Base-by-base conservation (phyloP, 2,113 vertebrate species). In the Dipodomys merriami region DNA sequence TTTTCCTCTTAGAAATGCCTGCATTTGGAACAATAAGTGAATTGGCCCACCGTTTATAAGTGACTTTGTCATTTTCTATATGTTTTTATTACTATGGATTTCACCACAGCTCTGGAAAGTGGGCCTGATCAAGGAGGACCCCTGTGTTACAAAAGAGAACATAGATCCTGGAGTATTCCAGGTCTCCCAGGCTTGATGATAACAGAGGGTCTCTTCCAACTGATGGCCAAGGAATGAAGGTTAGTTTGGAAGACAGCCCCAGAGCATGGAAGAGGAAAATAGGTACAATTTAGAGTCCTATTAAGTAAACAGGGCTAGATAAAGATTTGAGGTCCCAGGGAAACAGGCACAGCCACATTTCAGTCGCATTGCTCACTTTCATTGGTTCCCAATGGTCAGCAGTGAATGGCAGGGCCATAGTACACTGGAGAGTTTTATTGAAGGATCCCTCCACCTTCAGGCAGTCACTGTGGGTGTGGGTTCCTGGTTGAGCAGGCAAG, bases 161-260 rank as follows among this genome's bases (percentile, higher is more conserved):
- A 46, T 44, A 23, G n/a, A 62, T 25, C 77, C 73, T 4, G 20
- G 20, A 20, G 3, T 0, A 49, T 1, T 9, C 44, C 0, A 0
- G 0, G 72, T 44, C 19, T 30, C 39, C 27, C 27, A 19, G 27
- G 46, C 68, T 65, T 20, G 2, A 30, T 1, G 30, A 35, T 5
- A 23, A 29, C 69, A 12, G 60, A 71, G n/a, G 3, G 2, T 33
- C 39, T 35, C 81, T 68, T 79, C 44, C 20, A 71, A 27, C 35
- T 33, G 60, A 57, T 74, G 76, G 44, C 60, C 6, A 74, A 69
- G 57, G 82, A 39, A 5, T 11, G 44, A 73, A 15, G 46, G 4
- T 72, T 72, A 8, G 13, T 83, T 62, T 39, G 64, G 68, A 64
- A 79, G 71, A 46, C 12, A 46, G 29, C 30, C 65, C n/a, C 15